Percentiles rank a stretch among this genome's conserved stretches.
phyloP scores from a whole-genome alignment of 1,140 invertebrate species.

The Notospermus geniculatus region DNA sequence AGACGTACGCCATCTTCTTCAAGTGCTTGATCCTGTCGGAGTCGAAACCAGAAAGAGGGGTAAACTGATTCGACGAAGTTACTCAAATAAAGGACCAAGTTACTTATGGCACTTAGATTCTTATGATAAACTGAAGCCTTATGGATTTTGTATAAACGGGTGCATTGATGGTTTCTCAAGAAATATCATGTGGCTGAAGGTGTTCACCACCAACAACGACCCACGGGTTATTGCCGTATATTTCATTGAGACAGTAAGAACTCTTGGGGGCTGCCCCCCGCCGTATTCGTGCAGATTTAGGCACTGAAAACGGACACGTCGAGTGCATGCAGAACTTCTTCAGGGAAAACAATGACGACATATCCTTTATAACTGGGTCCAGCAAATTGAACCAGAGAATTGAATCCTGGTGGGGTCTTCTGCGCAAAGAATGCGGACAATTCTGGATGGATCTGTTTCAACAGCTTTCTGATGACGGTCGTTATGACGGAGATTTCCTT shows the following conservation, averaged over 20 bases:
- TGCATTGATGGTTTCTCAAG: conserved; percentile 45
- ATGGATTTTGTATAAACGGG: conserved; percentile 39
- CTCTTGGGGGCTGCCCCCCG: conserved; percentile 16
- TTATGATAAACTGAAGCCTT: conserved; percentile 47
- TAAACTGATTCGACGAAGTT: conserved; percentile 25
- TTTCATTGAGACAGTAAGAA: conserved; percentile 28
- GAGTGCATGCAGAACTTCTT: conserved; percentile 23
- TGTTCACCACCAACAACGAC: conserved; percentile 33
- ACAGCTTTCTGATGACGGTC: conserved; percentile 15
- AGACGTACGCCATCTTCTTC: conserved; percentile 13
- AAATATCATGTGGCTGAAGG: conserved; percentile 40
- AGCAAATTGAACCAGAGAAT: conserved; percentile 31
- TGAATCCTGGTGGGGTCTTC: conserved; percentile 28
- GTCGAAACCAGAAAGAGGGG: conserved; percentile 10
- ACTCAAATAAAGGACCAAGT: conserved; percentile 34
- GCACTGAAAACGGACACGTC: conserved; percentile 26
- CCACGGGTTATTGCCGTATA: conserved; percentile 32
- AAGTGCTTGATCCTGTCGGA: conserved; percentile 22
- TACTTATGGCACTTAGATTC: conserved; percentile 44
- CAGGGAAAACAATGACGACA: conserved; percentile 12
- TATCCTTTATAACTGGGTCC: conserved; percentile 26
- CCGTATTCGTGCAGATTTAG: conserved; percentile 26
- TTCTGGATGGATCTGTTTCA: conserved; percentile 27
- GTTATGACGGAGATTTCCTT: conserved; percentile 9
- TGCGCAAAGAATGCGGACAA: conserved; percentile 18